Base-by-base conservation (phyloP, 2,888 invertebrate genomes). In the Cremastinae sp. region DNA sequence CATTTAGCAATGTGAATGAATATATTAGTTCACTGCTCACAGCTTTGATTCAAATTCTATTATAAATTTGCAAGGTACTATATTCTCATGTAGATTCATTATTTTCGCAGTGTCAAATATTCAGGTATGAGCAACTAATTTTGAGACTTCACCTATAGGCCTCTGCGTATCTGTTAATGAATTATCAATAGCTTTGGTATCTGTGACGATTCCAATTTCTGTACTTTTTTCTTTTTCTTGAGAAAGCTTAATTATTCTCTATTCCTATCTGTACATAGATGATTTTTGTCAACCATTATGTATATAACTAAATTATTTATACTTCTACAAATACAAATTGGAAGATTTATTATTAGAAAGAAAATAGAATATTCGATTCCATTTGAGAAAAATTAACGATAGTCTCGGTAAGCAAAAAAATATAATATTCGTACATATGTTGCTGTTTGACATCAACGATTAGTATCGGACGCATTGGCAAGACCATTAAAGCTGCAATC, bases 141-240 rank as follows among this genome's bases (percentile, higher is more conserved):
- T 53, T 58, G n/a, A 20, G 34, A 75, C 58, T 41, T 61, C 43
- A 68, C 38, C 54, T 51, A 61, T 72, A 72, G 75, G 72, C 75
- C 75, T 53, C 51, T 53, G 68, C 64, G 43, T 49, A 20, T 5
- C 2, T 53, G 53, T 68, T 18, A 59, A 64, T 47, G 69, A 38
- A 64, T 73, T 20, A 34, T 72, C 34, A 62, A 47, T 34, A 59
- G 22, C 59, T 73, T 64, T 61, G 49, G 28, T 18, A 68, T 45
- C 41, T 49, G 12, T 49, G 43, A 43, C 62, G 59, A 9, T 43
- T 62, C 18, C 16, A 49, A 56, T 62, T 53, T 59, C 53, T 20
- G 36, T 28, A 56, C 53, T 16, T 62, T 16, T 62, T 20, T 56
- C 45, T 62, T 20, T 18, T 36, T 22, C 18, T 10, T 38, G 12